These are phyloP conservation scores for Tyto alba DNA, from an alignment of 2,113 vertebrate species.

Conservation along the genomic window DNA sequence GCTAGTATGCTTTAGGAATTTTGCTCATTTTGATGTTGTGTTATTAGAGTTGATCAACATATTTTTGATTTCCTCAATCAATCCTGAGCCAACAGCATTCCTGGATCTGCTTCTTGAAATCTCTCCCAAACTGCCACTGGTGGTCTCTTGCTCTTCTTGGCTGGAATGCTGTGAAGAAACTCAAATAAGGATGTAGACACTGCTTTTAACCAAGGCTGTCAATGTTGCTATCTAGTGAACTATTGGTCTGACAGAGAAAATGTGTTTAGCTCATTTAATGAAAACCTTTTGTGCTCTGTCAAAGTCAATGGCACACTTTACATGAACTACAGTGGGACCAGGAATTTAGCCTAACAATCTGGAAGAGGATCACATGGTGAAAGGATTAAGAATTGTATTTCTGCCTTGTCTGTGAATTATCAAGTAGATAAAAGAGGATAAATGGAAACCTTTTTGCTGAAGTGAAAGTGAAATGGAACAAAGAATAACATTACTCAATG, in stretches of 20 bases:
- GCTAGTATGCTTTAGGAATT: not conserved
- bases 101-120: not conserved
- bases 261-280: constrained; percentile 37
- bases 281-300: constrained; percentile 47
- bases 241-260: constrained; percentile 39
- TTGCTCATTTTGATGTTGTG: not conserved
- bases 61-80: constrained; percentile 7
- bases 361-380: constrained; percentile 47
- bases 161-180: constrained; percentile 12
- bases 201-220: constrained; percentile 17
- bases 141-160: constrained; percentile 8
- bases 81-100: not conserved
- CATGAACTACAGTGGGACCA: constrained; percentile 9
- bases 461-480: not conserved
- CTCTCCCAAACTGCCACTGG: not conserved
- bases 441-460: constrained; percentile 34
- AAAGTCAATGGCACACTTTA: constrained; percentile 32
- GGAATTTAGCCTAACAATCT: constrained; percentile 46
- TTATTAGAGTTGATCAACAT: not conserved
- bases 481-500: constrained; percentile 11
- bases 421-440: constrained; percentile 43
- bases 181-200: not conserved
- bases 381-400: constrained; percentile 50
- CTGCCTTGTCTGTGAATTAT: constrained; percentile 52
- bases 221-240: not conserved